Evolutionary conservation across 2,113 vertebrate species (phyloP).

Genomic region (Tapirus terrestris): DNA sequence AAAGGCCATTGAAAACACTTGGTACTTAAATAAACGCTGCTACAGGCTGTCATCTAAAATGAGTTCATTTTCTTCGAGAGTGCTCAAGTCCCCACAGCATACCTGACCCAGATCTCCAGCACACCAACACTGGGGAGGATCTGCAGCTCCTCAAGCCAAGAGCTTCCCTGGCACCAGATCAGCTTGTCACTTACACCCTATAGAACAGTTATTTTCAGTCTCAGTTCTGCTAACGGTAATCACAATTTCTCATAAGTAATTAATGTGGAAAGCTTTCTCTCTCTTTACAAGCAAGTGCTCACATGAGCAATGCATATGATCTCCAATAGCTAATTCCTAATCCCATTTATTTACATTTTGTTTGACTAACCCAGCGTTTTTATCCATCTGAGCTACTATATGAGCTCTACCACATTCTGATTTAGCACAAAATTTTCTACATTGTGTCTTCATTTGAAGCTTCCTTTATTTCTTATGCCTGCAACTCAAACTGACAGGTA

Average conservation of each 20-base stretch:
- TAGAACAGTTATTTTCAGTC: constrained; percentile 47
- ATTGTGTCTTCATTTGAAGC: not conserved
- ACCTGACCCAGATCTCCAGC: not conserved
- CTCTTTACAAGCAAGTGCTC: not conserved
- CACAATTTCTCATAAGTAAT: constrained; percentile 73
- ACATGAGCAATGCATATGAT: not conserved
- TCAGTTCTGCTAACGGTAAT: constrained; percentile 63
- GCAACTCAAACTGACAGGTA: not conserved
- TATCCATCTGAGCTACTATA: not conserved
- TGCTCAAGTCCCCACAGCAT: not conserved
- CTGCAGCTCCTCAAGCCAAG: not conserved
- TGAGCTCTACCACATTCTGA: not conserved
- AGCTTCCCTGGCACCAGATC: constrained; percentile 1
- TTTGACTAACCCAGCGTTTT: not conserved
- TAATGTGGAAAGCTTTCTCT: constrained; percentile 52
- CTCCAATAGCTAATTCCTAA: not conserved
- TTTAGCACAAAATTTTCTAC: not conserved
- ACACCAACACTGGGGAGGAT: not conserved
- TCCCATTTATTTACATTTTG: not conserved
- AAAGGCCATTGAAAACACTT: constrained; percentile 4
- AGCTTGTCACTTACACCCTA: not conserved
- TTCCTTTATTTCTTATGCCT: not conserved
- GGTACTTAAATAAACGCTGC: not conserved
- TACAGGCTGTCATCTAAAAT: not conserved
- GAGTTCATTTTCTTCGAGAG: constrained; percentile 10